phyloP scores from a whole-genome alignment of 2,113 vertebrate species.

The Tachuris rubrigastra region DNA sequence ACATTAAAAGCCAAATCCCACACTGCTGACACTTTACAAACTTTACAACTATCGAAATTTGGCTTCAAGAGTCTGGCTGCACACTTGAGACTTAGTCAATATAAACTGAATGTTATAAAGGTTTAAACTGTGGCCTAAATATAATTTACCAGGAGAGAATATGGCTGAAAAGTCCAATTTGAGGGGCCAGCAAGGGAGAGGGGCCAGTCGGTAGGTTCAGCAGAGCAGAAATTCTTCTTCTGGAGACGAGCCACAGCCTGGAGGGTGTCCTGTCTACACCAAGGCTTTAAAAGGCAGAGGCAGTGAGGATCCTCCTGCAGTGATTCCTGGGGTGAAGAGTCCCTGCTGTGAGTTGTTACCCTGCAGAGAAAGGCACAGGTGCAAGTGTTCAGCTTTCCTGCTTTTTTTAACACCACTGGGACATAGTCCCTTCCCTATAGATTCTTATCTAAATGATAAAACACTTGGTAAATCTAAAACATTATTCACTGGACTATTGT shows the following conservation, averaged over 20 bases:
- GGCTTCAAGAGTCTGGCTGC: not conserved
- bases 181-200: not conserved
- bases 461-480: not conserved
- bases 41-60: not conserved
- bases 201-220: not conserved
- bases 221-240: not conserved
- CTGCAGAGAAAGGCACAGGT: not conserved
- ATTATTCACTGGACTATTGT: not conserved
- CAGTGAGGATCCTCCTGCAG: fast-evolving
- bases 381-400: not conserved
- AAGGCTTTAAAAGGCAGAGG: not conserved
- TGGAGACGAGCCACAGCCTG: not conserved
- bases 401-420: not conserved
- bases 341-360: fast-evolving
- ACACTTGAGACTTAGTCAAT: not conserved
- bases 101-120: not conserved
- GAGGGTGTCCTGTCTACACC: fast-evolving
- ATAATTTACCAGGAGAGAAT: not conserved
- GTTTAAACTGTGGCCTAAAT: not conserved
- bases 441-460: not conserved
- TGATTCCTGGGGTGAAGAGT: not conserved
- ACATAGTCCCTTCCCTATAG: not conserved
- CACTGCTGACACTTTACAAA: not conserved
- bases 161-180: not conserved
- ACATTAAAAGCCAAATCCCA: not conserved